Base-by-base conservation (phyloP, 2,888 invertebrate genomes). In the Perizoma flavofasciatum region DNA sequence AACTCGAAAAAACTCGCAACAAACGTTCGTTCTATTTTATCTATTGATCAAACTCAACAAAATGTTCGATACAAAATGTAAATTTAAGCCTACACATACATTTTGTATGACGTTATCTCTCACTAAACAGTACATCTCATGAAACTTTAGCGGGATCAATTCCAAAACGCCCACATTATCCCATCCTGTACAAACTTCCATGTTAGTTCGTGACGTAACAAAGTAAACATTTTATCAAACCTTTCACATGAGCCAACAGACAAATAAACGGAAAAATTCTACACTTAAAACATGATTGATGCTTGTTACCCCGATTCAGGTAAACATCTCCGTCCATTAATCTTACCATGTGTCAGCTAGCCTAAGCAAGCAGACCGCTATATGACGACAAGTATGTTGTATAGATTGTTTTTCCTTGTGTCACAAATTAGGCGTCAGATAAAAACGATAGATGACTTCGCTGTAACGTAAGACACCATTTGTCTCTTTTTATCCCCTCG, bases 241-340 rank as follows among this genome's bases (percentile, higher is more conserved):
- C 66, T 66, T 66, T 68, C 65, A 58, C 66, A 52, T 54, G 52
- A 66, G 59, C 60, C 59, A 58, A 66, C 61, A 65, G 46, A 63
- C 61, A 63, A 63, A 63, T 62, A 60, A 45, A 58, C 58, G 43
- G 52, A 68, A 68, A 55, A 65, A 59, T 65, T 60, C 63, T 62
- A 66, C 61, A 71, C 68, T 71, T 70, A 70, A 69, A 73, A 68
- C 66, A 72, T 78, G 79, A 81, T 79, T 79, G 79, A 81, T 81
- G 78, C 61, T 62, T 67, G 67, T 68, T 72, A 69, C 67, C 72
- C 65, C 68, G 67, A 70, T 65, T 47, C 71, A 72, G 74, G 73
- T 72, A 71, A 74, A 71, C 68, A 70, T 47, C 52, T 63, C 59
- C 65, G 60, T 61, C 66, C 65, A 75, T 76, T 71, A 72, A 76